Conservation (phyloP, 2,113 vertebrate species). For the western clawed frog (Xenopus tropicalis) region UCB_Xtro_10.0 CM004450.2:90375501-90376000, state of each 20-base stretch:
- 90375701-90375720: too few relatives aligned
- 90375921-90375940: constrained; percentile 36
- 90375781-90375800: not conserved
- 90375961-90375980: constrained; percentile 24
- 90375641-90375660: too few relatives aligned
- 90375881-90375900: constrained; percentile 24
- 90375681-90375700: not conserved
- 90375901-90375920: constrained; percentile 35
- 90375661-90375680: not conserved
- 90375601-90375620: too few relatives aligned
- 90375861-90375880: constrained; percentile 30
- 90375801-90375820: constrained; percentile 21
- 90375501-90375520: too few relatives aligned
- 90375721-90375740: not conserved
- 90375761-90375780: constrained; percentile 11
- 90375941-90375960: constrained; percentile 38
- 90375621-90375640: too few relatives aligned
- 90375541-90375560: too few relatives aligned
- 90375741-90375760: not conserved
- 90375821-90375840: constrained; percentile 26
- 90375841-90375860: constrained; percentile 26
- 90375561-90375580: too few relatives aligned
- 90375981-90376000: constrained; percentile 13
- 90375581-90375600: too few relatives aligned
- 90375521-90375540: too few relatives aligned